Evolutionary conservation across 2,113 vertebrate genomes (phyloP), one percentile per base, ranked within the genome.

Genomic region (Sinocyclocheilus anophthalmus): DNA sequence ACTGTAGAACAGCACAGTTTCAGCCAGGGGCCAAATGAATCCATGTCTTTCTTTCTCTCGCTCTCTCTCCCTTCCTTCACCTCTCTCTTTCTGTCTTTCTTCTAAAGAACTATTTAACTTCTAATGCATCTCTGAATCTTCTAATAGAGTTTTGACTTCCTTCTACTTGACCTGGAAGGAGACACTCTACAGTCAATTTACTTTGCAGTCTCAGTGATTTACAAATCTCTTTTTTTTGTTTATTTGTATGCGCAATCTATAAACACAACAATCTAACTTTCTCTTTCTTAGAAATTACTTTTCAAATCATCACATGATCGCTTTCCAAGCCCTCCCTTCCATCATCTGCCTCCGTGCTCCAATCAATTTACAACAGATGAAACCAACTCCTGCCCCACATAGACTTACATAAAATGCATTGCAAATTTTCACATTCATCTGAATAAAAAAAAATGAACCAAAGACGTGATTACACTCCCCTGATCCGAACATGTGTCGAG

Each of bases 101-200:
- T 61, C 76, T 9, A 72, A 39, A 72, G 11, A 8, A 50, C 45
- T 76, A 76, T 50, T 30, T 10, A 76, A 79, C 30, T 61, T 79
- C 53, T 39, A 33, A 26, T 22, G 75, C 48, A 5, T 2, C 14
- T 77, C 75, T 76, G 59, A 45, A 45, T 84, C 53, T 11, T 48
- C 72, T 84, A 84, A 48, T 4, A 45, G 5, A 33, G 42, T 50
- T 67, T 37, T 4, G 39, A 84, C n/a, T 61, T 79, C 3, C 33
- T n/a, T 70, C 85, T 89, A 78, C 42, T 81, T 82, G 81, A 86
- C 86, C 89, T 84, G 86, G 75, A 7, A n/a, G 81, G 67, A 86
- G 39, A 82, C 61, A 88, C 48, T 67, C 30, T 48, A 72, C 69
- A 72, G 10, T 72, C 4, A 72, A 3, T 18, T 72, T 22, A 24